These are phyloP conservation scores for Gymnocheta viridis DNA, from an alignment of 2,888 invertebrate genomes.

Conservation along the genomic window DNA sequence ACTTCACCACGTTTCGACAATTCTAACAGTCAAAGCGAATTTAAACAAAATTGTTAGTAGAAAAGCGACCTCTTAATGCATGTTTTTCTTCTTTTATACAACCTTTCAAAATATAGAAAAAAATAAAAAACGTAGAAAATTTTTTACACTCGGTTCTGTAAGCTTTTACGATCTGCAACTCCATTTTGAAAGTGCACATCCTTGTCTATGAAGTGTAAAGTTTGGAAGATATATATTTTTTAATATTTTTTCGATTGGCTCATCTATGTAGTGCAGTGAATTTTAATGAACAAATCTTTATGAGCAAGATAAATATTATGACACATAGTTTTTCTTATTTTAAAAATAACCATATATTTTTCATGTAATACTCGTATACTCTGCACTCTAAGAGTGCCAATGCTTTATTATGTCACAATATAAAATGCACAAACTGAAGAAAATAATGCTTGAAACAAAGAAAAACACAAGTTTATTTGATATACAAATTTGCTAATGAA, in stretches of 20 bases:
- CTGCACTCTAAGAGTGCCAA: background rate
- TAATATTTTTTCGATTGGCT: background rate
- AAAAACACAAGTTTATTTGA: conserved; percentile 10
- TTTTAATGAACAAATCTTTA: background rate
- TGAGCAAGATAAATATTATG: background rate
- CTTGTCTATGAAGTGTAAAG: too few species aligned
- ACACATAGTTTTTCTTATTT: background rate
- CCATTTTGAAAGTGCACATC: too few species aligned
- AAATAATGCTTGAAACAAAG: background rate
- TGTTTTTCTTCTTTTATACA: too few species aligned
- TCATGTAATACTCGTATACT: background rate
- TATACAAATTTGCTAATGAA: conserved; percentile 30
- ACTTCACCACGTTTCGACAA: too few species aligned
- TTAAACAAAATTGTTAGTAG: too few species aligned
- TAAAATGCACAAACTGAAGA: background rate
- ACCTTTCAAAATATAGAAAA: too few species aligned
- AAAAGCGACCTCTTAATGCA: too few species aligned
- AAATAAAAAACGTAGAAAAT: too few species aligned
- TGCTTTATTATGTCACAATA: background rate
- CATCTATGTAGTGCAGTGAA: background rate
- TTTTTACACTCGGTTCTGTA: too few species aligned
- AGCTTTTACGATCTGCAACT: too few species aligned
- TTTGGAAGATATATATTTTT: too few species aligned
- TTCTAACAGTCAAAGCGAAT: too few species aligned
- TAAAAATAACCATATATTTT: background rate